Evolutionary conservation across 2,888 invertebrate genomes (phyloP), one percentile per base, ranked within the genome.

Genomic region (Pollenia amentaria): DNA sequence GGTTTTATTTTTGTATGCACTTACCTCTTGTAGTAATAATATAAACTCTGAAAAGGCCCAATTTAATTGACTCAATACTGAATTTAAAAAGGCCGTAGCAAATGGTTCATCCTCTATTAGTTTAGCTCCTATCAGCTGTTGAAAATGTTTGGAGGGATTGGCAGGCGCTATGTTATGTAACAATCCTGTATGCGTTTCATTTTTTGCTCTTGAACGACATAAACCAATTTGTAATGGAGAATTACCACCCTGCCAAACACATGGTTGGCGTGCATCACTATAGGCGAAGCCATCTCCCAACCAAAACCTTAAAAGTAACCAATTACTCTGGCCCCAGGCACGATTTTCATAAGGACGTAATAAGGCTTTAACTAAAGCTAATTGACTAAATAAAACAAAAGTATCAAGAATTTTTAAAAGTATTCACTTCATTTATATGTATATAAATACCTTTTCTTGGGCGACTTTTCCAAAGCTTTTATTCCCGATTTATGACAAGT

Each of bases 21-120:
- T 16, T 53, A 96, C 96, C 94, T 97, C 97, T 92, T 97, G 97
- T 90, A 97, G 94, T 94, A 97, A 95, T 38, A 97, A 95, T 88
- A 97, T 96, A 90, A 97, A 97, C 91, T 97, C 97, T 0, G 97
- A 97, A 91, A 97, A 97, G 0, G 97, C 96, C 97, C 97, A 97
- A 93, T 97, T 97, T 7, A 97, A 94, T 90, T 97, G 97, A 90
- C 96, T 97, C 8, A 97, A 94, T 38, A 97, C 94, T 0, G 97
- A 97, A 92, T 97, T 97, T 12, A 97, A 93, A 90, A 96, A 97
- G 0, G 95, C 93, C 0, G 96, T 95, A 0, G 97, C 95, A 21
- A 95, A 94, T 46, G 95, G 95, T 9, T 95, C 95, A 90, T 97
- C 95, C 3, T 94, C 93, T 0, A 94, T 88, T 46, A 97, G 91